phyloP scores from a whole-genome alignment of 2,888 invertebrate genomes.

The Spialia ferax region DNA sequence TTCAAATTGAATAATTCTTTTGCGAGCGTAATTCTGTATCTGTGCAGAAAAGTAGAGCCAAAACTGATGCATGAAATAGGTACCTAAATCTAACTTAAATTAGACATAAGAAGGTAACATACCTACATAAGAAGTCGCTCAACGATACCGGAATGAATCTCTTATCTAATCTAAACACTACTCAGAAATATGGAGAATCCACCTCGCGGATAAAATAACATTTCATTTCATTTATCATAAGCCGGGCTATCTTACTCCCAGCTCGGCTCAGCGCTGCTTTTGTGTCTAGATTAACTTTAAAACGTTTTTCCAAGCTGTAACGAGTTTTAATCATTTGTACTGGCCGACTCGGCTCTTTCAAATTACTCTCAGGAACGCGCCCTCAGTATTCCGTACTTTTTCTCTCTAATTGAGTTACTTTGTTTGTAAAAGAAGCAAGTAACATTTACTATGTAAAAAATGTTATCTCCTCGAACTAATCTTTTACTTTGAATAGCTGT shows the following conservation, averaged over 20 bases:
- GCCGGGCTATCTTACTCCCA: conserved; percentile 14
- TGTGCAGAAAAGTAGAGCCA: too few relatives aligned
- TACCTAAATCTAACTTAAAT: too few relatives aligned
- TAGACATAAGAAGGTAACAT: too few relatives aligned
- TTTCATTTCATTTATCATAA: conserved; percentile 26
- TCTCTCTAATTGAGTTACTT: conserved; percentile 14
- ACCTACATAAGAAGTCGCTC: neutral
- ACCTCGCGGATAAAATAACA: conserved; percentile 21
- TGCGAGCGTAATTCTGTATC: too few relatives aligned
- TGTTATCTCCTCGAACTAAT: neutral
- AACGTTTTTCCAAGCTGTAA: conserved; percentile 28
- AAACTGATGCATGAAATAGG: too few relatives aligned
- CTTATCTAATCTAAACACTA: conserved; percentile 3
- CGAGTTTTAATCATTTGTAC: conserved; percentile 26
- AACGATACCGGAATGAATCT: neutral
- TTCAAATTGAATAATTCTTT: neutral
- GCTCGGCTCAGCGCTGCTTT: conserved; percentile 17
- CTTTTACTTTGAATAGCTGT: too few relatives aligned
- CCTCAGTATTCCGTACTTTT: conserved; percentile 5
- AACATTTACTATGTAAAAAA: neutral
- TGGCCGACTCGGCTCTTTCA: conserved; percentile 17
- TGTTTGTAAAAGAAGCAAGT: neutral
- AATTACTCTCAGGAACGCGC: conserved; percentile 18
- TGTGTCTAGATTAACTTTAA: conserved; percentile 34
- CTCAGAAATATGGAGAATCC: conserved; percentile 11